These are phyloP conservation scores for Blomia tropicalis DNA, from an alignment of 2,888 invertebrate genomes.

Conservation along the genomic window DNA sequence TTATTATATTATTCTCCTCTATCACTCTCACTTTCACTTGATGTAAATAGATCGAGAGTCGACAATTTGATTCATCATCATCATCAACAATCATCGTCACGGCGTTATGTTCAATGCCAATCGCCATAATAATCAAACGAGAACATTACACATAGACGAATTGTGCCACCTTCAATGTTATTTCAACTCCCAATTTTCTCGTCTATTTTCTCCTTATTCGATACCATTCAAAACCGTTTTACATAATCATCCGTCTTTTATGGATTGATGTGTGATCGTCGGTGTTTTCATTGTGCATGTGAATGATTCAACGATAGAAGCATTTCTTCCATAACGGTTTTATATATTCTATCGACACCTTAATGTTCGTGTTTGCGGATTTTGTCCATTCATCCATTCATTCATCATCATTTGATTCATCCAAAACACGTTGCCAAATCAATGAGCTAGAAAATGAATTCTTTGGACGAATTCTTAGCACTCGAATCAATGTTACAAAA, in stretches of 20 bases:
- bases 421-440: too few relatives aligned
- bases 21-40: background rate
- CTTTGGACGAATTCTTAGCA: slow-evolving; percentile 1
- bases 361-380: background rate
- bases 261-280: too few relatives aligned
- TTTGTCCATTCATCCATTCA: too few relatives aligned
- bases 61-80: slow-evolving; percentile 3
- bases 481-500: slow-evolving; percentile 16
- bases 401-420: too few relatives aligned
- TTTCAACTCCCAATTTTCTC: background rate
- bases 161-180: background rate
- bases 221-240: too few relatives aligned
- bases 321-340: too few relatives aligned
- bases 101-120: background rate
- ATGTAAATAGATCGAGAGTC: slow-evolving; percentile 11
- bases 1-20: background rate
- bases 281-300: too few relatives aligned
- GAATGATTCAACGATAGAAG: too few relatives aligned
- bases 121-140: background rate
- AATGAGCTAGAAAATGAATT: too few relatives aligned
- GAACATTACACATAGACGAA: background rate
- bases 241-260: too few relatives aligned
- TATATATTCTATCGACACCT: too few relatives aligned
- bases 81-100: background rate
- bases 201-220: slow-evolving; percentile 8